A percentile compares a stretch with the other conserved stretches of the same genome.
These are phyloP conservation scores for Blomia tropicalis DNA, from an alignment of 2,888 invertebrate genomes.

Conservation along the genomic window DNA sequence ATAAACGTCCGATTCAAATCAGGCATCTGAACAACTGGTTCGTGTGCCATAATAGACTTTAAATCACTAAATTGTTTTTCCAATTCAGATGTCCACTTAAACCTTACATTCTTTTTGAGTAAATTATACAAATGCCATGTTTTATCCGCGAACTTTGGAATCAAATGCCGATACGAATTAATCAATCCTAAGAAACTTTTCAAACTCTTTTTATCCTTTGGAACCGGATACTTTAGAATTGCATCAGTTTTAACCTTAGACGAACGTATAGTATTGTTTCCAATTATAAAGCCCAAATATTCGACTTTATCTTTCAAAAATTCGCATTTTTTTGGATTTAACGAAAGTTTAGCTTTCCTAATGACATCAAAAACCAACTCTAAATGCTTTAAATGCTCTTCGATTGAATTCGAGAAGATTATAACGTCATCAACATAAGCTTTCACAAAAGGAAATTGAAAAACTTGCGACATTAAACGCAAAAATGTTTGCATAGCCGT, in stretches of 20 bases:
- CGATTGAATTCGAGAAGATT: neutral
- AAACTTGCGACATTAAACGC: neutral
- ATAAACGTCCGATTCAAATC: neutral
- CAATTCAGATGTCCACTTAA: neutral
- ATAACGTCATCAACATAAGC: neutral
- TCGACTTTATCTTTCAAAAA: neutral
- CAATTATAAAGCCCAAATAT: neutral
- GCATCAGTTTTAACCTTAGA: neutral
- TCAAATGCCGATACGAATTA: neutral
- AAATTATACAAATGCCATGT: neutral
- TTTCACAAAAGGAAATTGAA: neutral
- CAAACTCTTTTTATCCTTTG: neutral
- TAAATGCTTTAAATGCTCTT: neutral
- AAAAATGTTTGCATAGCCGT: conserved; percentile 24
- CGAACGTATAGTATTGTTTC: neutral
- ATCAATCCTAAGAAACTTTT: neutral
- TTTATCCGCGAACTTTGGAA: neutral
- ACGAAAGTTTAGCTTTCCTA: neutral
- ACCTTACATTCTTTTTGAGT: no score
- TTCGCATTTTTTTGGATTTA: neutral
- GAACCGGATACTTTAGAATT: neutral
- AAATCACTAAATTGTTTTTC: neutral
- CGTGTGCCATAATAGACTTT: neutral
- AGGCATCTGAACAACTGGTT: neutral
- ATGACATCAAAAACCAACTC: neutral